Conservation (phyloP, 2,797 vertebrate genomes). For the Pangasius macronema region DNA sequence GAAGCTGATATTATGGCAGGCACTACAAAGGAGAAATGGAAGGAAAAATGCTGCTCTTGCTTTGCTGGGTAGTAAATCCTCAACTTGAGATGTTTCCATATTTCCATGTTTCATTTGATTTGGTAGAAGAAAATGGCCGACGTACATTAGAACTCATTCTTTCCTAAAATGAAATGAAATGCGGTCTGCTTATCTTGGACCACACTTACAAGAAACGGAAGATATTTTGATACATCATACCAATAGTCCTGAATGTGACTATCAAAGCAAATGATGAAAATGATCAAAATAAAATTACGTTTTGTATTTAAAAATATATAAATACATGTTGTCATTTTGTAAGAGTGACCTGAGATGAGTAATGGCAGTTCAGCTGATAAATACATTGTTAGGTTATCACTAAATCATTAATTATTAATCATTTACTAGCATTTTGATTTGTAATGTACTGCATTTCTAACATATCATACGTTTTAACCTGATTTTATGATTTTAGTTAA, state of each 20-base stretch:
- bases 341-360: background rate
- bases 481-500: background rate
- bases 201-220: too few relatives aligned
- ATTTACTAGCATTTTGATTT: background rate
- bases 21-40: slow-evolving; percentile 21
- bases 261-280: background rate
- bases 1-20: slow-evolving; percentile 4
- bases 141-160: background rate
- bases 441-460: too few relatives aligned
- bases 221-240: too few relatives aligned
- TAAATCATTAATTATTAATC: background rate
- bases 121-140: slow-evolving; percentile 10
- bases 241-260: background rate
- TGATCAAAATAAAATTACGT: background rate
- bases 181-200: background rate
- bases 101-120: slow-evolving; percentile 16
- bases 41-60: slow-evolving; percentile 1
- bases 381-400: background rate
- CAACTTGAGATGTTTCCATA: background rate
- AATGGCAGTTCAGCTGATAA: background rate
- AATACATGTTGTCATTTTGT: background rate
- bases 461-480: too few relatives aligned
- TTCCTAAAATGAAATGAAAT: background rate
- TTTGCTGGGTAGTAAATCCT: slow-evolving; percentile 17
- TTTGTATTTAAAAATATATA: background rate